phyloP scores from a whole-genome alignment of 2,113 vertebrate genomes.

The Myotis yumanensis region DNA sequence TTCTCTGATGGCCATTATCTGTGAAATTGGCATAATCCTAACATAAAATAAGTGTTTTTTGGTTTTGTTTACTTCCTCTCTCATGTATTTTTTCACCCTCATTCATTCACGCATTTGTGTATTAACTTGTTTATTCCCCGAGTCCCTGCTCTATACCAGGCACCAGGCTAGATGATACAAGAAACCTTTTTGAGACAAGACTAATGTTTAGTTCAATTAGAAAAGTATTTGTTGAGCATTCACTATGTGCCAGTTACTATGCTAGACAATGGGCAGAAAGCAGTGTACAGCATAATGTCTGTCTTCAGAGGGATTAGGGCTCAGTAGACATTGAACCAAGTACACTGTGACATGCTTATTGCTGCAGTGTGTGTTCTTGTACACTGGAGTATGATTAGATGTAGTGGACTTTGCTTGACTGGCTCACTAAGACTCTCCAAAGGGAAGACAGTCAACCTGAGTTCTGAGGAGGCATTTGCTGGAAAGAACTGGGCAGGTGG shows the following conservation, averaged over 20 bases:
- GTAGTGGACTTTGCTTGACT: neutral
- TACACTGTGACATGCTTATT: neutral
- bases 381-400: neutral
- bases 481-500: neutral
- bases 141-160: neutral
- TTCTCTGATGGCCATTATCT: neutral
- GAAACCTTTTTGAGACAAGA: neutral
- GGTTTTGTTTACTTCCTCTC: neutral
- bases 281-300: neutral
- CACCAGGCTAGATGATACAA: neutral
- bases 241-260: neutral
- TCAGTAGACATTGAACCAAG: neutral
- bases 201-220: neutral
- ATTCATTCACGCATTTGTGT: neutral
- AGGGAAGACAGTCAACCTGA: neutral
- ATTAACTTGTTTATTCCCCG: neutral
- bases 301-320: neutral
- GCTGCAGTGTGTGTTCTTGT: neutral
- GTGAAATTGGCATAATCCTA: neutral
- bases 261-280: neutral
- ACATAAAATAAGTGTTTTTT: neutral
- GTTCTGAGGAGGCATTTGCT: neutral
- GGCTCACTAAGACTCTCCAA: neutral
- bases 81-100: neutral
- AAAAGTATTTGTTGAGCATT: neutral